Conservation (phyloP, 2,797 vertebrate species). For the Todus mexicanus region DNA sequence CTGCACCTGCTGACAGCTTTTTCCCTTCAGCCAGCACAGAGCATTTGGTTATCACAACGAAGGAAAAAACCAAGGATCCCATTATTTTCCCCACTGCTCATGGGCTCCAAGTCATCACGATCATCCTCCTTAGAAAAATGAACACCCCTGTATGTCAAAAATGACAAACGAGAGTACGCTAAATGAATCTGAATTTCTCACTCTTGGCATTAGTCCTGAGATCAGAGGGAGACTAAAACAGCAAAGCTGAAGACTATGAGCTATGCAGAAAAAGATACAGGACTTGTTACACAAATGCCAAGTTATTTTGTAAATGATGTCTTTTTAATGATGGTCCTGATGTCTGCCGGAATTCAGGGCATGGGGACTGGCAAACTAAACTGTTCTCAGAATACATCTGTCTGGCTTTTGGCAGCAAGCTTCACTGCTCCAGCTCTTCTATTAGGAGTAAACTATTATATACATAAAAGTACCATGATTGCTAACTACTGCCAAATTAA, state of each 20-base stretch:
- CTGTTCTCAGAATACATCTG: background rate
- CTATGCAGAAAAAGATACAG: background rate
- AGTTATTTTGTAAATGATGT: background rate
- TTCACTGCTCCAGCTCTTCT: background rate
- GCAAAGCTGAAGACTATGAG: background rate
- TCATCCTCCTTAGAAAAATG: background rate
- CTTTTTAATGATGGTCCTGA: background rate
- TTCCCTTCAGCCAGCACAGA: conserved; percentile 11
- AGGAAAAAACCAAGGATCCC: background rate
- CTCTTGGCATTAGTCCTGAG: background rate
- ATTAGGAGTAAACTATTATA: background rate
- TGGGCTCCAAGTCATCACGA: background rate
- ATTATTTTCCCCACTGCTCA: background rate
- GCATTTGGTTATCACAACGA: background rate
- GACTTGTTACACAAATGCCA: background rate
- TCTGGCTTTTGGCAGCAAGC: background rate
- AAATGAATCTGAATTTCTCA: background rate
- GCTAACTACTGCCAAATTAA: background rate
- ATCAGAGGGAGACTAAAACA: background rate
- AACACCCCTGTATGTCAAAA: background rate
- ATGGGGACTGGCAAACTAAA: background rate
- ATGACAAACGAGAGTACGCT: background rate
- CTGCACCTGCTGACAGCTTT: background rate
- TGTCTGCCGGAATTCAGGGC: background rate
- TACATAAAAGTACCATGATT: background rate